These are phyloP conservation scores for Hemicrepidius hirtus DNA, from an alignment of 2,888 invertebrate species.

Conservation along the genomic window DNA sequence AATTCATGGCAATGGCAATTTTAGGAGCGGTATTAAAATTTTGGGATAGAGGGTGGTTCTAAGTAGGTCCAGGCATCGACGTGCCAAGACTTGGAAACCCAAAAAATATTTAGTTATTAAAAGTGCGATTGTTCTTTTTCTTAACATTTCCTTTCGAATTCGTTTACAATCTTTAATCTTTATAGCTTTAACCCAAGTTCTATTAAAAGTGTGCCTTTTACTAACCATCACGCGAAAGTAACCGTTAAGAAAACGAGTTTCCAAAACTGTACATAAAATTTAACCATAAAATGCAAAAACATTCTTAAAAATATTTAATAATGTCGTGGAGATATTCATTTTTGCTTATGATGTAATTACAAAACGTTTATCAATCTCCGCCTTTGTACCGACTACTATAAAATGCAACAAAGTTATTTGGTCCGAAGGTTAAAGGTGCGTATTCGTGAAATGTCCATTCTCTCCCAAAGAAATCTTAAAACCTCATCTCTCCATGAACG, in stretches of 20 bases:
- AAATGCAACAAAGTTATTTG: slow-evolving; percentile 11
- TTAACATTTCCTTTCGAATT: no score
- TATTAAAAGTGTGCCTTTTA: no score
- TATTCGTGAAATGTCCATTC: slow-evolving; percentile 27
- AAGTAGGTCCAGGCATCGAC: no score
- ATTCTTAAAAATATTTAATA: neutral
- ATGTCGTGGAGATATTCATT: no score
- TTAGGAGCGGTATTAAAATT: no score
- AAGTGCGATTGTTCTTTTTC: no score
- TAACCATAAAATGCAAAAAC: neutral
- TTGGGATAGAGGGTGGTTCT: no score
- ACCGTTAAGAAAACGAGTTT: slow-evolving; percentile 24
- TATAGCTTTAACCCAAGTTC: no score
- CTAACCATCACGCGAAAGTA: slow-evolving; percentile 1
- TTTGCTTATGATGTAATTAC: neutral
- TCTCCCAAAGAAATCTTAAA: slow-evolving; percentile 24
- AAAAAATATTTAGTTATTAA: no score
- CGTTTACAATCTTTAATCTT: no score
- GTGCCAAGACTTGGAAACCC: no score
- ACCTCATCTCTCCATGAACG: slow-evolving; percentile 11
- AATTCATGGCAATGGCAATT: no score
- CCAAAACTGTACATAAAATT: neutral
- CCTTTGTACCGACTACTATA: slow-evolving; percentile 8
- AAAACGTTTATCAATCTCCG: neutral
- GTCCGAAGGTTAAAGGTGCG: slow-evolving; percentile 24